Evolutionary conservation across 2,888 invertebrate species (phyloP).

Genomic region (Onthophagus sagittarius): DNA sequence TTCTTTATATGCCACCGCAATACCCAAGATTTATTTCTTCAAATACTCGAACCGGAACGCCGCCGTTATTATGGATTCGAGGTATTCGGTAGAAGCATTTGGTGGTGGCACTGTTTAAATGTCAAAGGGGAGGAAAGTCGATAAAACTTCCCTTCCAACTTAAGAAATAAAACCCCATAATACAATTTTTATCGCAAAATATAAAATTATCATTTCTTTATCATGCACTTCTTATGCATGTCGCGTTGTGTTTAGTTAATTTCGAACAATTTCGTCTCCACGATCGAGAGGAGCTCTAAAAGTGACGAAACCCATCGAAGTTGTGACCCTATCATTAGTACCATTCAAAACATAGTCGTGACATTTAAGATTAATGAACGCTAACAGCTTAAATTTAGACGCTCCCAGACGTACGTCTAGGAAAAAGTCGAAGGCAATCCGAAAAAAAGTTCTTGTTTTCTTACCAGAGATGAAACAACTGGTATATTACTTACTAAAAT

Average conservation of each 20-base stretch:
- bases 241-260: too few relatives aligned
- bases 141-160: background rate
- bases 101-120: background rate
- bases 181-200: too few relatives aligned
- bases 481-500: too few relatives aligned
- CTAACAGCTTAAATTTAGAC: slow-evolving; percentile 5
- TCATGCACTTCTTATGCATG: too few relatives aligned
- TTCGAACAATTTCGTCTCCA: too few relatives aligned
- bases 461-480: background rate
- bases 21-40: background rate
- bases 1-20: background rate
- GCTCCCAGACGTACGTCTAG: background rate
- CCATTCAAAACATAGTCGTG: background rate
- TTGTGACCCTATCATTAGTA: background rate
- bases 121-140: background rate
- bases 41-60: background rate
- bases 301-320: background rate
- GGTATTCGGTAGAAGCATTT: background rate
- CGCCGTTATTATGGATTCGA: background rate
- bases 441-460: background rate
- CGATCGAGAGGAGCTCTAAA: background rate
- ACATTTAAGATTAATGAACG: slow-evolving; percentile 7
- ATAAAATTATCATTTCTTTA: too few relatives aligned
- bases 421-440: background rate
- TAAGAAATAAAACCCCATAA: background rate